Conservation (phyloP, 1,140 invertebrate genomes). For the Temnothorax nylanderi region DNA sequence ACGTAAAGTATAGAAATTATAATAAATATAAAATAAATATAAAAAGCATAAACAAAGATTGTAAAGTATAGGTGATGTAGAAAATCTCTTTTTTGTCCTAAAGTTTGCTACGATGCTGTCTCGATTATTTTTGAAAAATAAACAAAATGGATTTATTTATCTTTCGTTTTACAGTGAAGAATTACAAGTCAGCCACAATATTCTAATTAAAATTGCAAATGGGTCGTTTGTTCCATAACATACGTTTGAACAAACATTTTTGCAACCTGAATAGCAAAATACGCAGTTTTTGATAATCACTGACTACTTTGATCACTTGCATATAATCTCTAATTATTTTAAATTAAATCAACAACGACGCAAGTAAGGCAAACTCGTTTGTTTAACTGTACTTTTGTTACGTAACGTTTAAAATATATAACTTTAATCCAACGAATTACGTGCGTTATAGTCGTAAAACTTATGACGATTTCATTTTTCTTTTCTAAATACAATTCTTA, state of each 20-base stretch:
- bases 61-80: too few relatives aligned
- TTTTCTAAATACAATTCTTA: background rate
- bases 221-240: background rate
- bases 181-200: background rate
- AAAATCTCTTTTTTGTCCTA: background rate
- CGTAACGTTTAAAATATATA: background rate
- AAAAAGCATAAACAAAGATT: too few relatives aligned
- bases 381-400: background rate
- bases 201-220: slow-evolving; percentile 2
- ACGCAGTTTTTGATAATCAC: background rate
- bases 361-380: background rate
- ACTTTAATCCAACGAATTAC: background rate
- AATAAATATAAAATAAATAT: too few relatives aligned
- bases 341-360: slow-evolving; percentile 1
- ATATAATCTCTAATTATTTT: background rate
- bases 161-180: background rate
- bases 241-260: background rate
- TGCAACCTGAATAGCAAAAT: background rate
- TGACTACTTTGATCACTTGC: background rate
- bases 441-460: background rate
- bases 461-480: background rate
- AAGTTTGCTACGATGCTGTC: background rate
- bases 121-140: background rate
- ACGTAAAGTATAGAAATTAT: too few relatives aligned
- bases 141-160: background rate